Base-by-base conservation (phyloP, 1,140 invertebrate genomes). In the Coptotermes formosanus region DNA sequence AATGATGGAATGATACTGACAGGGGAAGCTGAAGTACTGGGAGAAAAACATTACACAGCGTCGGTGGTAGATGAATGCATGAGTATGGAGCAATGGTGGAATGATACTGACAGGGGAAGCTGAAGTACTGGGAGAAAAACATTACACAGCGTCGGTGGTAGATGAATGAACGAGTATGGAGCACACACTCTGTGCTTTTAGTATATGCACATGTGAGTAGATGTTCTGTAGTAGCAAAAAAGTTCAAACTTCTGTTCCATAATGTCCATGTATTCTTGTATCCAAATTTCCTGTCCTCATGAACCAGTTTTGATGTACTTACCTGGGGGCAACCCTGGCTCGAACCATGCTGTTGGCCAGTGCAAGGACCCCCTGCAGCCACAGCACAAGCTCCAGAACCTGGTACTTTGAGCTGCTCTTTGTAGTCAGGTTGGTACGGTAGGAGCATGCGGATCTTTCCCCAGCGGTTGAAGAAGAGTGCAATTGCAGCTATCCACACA, bases 401-500 rank as follows among this genome's bases (percentile, higher is more conserved):
- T 3, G 95, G 95, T 55, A 96, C 95, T 92, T 96, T 96, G 7
- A 96, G 90, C 90, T 96, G 95, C 89, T 96, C 96, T 89, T 97
- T 97, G 90, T 97, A 97, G 88, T 97, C 96, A 12, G 97, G 97
- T 89, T 98, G 85, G 81, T 86, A 86, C 12, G 85, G 85, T 44
- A 86, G 85, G 38, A 86, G 75, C 85, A 86, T 86, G 44, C 97
- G 93, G 82, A 98, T 98, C 92, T 98, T 98, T 25, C 97, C 97
- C 97, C 97, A 97, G 59, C 96, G 93, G 89, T 97, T 97, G 92
- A 97, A 97, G 92, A 97, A 98, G 8, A 98, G 91, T 1, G 95
- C 95, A 89, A 98, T 97, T 19, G 96, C 97, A 0, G 94, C 96
- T 8, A 96, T 94, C 97, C 97, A 98, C 19, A 97, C 94, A 87